phyloP scores from a whole-genome alignment of 2,113 vertebrate genomes.

The Protomyctophum bolini region DNA sequence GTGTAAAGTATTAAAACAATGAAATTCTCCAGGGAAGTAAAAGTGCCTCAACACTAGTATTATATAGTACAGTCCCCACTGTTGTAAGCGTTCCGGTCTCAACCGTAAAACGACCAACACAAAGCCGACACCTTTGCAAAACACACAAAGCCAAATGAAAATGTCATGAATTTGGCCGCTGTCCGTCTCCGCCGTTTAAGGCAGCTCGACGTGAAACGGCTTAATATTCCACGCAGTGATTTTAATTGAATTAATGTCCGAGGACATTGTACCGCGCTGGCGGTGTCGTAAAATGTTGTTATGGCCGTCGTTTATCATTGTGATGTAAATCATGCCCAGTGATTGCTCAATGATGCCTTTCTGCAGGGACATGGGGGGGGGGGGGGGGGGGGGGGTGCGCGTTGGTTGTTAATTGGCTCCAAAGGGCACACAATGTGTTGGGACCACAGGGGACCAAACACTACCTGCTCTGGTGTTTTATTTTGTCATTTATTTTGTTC shows the following conservation, averaged over 20 bases:
- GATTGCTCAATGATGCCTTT: conserved; percentile 78
- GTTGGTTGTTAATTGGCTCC: conserved; percentile 69
- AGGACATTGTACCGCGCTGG: conserved; percentile 76
- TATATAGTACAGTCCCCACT: too few relatives aligned
- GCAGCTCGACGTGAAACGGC: conserved; percentile 74
- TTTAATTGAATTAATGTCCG: conserved; percentile 83
- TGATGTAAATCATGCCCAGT: conserved; percentile 76
- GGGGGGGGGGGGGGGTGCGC: too few relatives aligned
- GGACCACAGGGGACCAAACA: conserved; percentile 50
- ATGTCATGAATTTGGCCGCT: conserved; percentile 42
- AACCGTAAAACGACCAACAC: conserved; percentile 28
- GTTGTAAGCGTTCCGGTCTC: background rate
- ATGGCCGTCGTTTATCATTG: conserved; percentile 77
- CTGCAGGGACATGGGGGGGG: conserved; percentile 63
- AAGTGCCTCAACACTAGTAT: too few relatives aligned
- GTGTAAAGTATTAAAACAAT: too few relatives aligned
- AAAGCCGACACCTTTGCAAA: background rate
- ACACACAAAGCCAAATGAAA: too few relatives aligned
- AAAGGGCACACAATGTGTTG: conserved; percentile 73
- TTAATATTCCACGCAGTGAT: conserved; percentile 74
- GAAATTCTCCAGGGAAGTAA: too few relatives aligned
- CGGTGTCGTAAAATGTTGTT: conserved; percentile 80
- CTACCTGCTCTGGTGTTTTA: background rate
- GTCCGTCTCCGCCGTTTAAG: conserved; percentile 59
- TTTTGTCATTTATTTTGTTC: too few relatives aligned